phyloP scores from a whole-genome alignment of 2,888 invertebrate species.

The Elmis aenea region DNA sequence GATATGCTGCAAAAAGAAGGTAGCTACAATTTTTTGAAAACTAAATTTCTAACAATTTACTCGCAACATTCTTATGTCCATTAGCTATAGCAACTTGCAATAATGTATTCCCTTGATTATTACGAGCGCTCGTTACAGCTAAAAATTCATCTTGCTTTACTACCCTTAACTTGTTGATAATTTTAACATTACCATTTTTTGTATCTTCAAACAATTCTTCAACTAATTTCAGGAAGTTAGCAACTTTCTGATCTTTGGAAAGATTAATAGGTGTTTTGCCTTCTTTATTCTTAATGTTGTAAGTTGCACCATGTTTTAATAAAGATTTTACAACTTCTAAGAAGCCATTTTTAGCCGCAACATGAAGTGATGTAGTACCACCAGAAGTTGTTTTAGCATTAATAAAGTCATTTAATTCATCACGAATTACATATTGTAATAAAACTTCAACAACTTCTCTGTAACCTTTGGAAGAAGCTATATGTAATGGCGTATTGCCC shows the following conservation, averaged over 20 bases:
- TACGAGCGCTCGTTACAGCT: constrained; percentile 23
- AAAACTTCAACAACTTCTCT: constrained; percentile 12
- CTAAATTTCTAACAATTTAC: constrained; percentile 19
- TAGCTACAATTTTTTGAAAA: too few relatives aligned
- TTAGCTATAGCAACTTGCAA: too few relatives aligned
- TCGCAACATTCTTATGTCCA: constrained; percentile 14
- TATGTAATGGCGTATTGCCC: constrained; percentile 21
- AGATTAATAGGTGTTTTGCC: constrained; percentile 24
- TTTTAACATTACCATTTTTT: too few relatives aligned
- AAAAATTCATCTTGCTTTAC: constrained; percentile 16
- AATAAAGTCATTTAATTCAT: constrained; percentile 21
- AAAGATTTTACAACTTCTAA: constrained; percentile 20
- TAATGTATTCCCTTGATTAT: too few relatives aligned
- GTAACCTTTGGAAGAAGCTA: constrained; percentile 15
- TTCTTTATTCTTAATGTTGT: constrained; percentile 19
- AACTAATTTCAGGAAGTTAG: constrained; percentile 20
- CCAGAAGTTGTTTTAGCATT: too few relatives aligned
- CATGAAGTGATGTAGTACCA: too few relatives aligned
- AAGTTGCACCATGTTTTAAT: too few relatives aligned
- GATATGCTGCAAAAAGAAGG: too few relatives aligned
- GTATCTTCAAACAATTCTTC: constrained; percentile 20
- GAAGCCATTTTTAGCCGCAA: constrained; percentile 22
- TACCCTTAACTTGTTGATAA: constrained; percentile 16
- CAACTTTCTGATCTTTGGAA: constrained; percentile 14
- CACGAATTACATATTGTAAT: constrained; percentile 7